Percentiles rank a stretch among this genome's conserved stretches.
Conservation (phyloP, 2,113 vertebrate species). For the Cnemophilus loriae region DNA sequence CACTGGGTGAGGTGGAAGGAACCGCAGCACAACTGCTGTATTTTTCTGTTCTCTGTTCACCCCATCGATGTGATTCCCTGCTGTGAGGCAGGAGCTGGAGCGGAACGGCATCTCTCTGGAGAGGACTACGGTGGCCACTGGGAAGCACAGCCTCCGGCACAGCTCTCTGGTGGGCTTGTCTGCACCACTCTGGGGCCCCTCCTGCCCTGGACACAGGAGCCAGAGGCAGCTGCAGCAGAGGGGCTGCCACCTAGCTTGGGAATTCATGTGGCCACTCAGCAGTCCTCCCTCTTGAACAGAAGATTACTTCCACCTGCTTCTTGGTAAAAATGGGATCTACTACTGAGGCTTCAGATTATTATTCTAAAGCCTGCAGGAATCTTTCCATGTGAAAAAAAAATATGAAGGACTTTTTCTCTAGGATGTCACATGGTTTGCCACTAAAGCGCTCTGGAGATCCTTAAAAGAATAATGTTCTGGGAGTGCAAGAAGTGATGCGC, state of each 20-base stretch:
- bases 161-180: neutral
- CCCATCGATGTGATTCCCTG: neutral
- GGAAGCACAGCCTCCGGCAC: fast-evolving
- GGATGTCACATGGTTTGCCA: neutral
- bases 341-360: neutral
- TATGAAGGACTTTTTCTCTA: neutral
- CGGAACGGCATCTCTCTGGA: neutral
- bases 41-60: neutral
- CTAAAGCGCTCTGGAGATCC: neutral
- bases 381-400: neutral
- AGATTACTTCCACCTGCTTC: neutral
- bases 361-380: neutral
- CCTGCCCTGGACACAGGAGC: neutral
- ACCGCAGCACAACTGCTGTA: neutral
- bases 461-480: neutral
- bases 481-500: neutral
- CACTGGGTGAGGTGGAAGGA: neutral
- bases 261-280: neutral
- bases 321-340: neutral
- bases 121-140: fast-evolving
- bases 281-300: neutral
- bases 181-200: neutral
- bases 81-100: neutral
- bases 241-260: neutral
- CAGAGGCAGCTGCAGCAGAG: neutral